Base-by-base conservation (phyloP, 2,888 invertebrate genomes). In the Trissoscelio sp. region DNA sequence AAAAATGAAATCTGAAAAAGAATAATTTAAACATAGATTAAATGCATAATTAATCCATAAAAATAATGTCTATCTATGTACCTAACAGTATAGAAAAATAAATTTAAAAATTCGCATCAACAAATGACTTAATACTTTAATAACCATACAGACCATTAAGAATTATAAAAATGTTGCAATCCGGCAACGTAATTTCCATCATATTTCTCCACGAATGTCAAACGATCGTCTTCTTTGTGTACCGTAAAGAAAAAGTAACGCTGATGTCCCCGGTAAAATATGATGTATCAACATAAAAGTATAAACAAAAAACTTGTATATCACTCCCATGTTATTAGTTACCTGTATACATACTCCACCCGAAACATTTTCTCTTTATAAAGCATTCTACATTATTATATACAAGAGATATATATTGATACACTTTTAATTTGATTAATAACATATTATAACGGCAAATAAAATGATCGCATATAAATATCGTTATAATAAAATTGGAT, bases 221-320 rank as follows among this genome's bases (percentile, higher is more conserved):
- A 64, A 51, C 51, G 31, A 48, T 62, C 31, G 11, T 44, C 24
- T 57, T 69, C 28, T 69, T 46, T 57, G 22, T 57, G 37, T n/a
- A 24, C 14, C 12, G 31, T 42, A 69, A 46, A 69, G 57, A 34
- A 69, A 69, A 57, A 57, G 53, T 53, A 53, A 16, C 53, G 53
- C 34, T 53, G 53, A 53, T 28, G 37, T n/a, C 42, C 9, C 22
- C 16, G 31, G 20, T 57, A 57, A 69, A 57, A 69, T 57, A 57
- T 34, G 69, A 57, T 14, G 57, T 22, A 46, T 57, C 57, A 57
- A 34, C 46, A 57, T 69, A 57, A 57, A 69, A 18, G 55, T 67
- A 55, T 55, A 67, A 67, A 55, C 55, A 55, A 67, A 55, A 67
- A 66, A 66, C 34, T 31, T 34, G 34, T 55, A 34, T 34, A 55